Evolutionary conservation across 2,888 invertebrate genomes (phyloP).

Genomic region (Pristionchus japonicus): DNA sequence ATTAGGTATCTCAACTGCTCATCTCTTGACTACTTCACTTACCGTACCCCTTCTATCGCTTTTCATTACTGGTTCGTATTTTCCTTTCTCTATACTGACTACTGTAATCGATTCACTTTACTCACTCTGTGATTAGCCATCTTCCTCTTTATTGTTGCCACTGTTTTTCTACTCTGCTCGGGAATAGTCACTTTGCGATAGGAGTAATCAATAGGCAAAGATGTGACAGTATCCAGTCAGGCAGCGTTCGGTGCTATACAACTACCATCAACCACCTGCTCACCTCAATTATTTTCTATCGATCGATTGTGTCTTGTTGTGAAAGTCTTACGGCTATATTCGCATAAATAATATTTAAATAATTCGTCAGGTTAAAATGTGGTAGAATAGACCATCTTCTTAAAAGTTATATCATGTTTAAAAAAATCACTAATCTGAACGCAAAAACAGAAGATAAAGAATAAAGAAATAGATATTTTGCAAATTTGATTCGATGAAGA

Average conservation of each 20-base stretch:
- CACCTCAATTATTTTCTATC: not conserved
- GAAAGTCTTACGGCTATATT: not conserved
- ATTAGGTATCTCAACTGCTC: not conserved
- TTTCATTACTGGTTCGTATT: not conserved
- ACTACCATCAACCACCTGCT: not conserved
- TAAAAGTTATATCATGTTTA: no score
- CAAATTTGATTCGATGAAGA: no score
- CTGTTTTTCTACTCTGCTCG: slow-evolving; percentile 2
- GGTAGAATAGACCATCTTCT: no score
- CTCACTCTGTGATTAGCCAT: slow-evolving; percentile 22
- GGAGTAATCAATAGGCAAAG: not conserved
- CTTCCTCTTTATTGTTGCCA: not conserved
- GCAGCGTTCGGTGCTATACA: slow-evolving; percentile 1
- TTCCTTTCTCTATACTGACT: slow-evolving; percentile 5
- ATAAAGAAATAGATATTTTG: no score
- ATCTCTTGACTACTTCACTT: not conserved
- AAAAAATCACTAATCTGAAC: no score
- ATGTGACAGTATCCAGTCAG: not conserved
- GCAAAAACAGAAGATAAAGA: no score
- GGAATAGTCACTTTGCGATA: not conserved
- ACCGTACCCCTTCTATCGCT: not conserved
- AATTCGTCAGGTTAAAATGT: not conserved
- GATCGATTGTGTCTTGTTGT: not conserved
- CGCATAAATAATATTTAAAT: not conserved
- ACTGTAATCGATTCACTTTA: slow-evolving; percentile 9